Percentiles rank a stretch among this genome's conserved stretches.
phyloP scores from a whole-genome alignment of 2,888 invertebrate species.

The Quadroppia sp. region DNA sequence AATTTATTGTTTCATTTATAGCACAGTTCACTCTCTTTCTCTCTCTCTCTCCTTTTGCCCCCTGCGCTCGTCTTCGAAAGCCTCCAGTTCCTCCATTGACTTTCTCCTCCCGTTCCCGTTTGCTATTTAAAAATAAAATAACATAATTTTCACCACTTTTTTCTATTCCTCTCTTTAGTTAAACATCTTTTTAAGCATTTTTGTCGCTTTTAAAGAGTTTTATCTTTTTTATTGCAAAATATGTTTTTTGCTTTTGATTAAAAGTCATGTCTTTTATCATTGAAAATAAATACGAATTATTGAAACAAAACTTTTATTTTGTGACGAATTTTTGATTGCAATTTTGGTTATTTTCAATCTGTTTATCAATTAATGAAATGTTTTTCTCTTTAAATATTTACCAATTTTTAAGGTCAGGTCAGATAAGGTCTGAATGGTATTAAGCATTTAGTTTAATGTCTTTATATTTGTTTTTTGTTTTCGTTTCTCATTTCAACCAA shows the following conservation, averaged over 20 bases:
- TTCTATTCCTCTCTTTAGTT: background rate
- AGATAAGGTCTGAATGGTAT: background rate
- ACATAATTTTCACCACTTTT: conserved; percentile 3
- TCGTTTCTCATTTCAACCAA: no score
- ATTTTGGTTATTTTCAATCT: background rate
- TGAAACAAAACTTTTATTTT: background rate
- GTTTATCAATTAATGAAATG: no score
- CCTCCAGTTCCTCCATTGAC: no score
- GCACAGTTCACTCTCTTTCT: background rate
- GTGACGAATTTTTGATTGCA: background rate
- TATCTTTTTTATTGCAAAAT: no score
- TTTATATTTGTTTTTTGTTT: background rate
- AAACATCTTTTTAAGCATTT: no score
- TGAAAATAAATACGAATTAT: no score
- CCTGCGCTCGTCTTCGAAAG: no score
- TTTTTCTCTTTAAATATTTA: background rate
- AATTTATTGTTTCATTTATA: conserved; percentile 3
- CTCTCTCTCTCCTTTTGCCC: background rate
- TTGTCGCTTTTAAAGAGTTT: no score
- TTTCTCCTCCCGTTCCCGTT: background rate
- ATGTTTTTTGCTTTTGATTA: no score
- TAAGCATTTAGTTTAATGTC: no score
- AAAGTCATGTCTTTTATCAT: no score
- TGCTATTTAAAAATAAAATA: background rate
- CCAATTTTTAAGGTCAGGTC: background rate